A percentile compares a stretch with the other conserved stretches of the same genome.
phyloP scores from a whole-genome alignment of 2,113 vertebrate species.

The Cryptomyrus ogoouensis region DNA sequence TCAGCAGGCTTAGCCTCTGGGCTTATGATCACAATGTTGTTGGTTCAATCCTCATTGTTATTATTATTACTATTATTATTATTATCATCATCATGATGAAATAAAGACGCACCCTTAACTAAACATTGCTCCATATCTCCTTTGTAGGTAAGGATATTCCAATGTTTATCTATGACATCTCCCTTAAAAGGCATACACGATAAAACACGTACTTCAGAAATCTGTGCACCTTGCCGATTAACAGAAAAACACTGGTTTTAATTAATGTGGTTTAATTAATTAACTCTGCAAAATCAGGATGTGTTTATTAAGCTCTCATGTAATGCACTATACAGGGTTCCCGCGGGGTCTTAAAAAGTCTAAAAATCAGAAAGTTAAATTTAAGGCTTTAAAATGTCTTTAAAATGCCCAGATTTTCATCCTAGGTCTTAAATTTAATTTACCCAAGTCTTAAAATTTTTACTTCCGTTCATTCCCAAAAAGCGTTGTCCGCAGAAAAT shows the following conservation, averaged over 20 bases:
- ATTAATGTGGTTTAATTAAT: neutral
- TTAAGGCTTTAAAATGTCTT: no score
- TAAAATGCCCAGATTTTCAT: no score
- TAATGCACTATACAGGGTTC: neutral
- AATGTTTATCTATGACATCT: neutral
- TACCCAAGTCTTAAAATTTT: no score
- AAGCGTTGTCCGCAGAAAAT: no score
- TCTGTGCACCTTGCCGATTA: neutral
- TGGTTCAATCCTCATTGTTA: neutral
- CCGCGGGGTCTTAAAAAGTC: no score
- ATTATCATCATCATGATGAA: neutral
- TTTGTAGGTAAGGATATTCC: neutral
- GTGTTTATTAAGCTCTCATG: neutral
- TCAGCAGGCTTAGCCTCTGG: neutral
- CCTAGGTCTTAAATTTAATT: no score
- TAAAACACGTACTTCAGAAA: neutral
- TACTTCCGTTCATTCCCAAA: no score
- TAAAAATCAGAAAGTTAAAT: no score
- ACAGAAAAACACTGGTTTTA: neutral
- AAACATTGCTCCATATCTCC: neutral
- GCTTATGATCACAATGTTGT: neutral
- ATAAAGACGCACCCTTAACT: neutral
- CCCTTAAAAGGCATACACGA: neutral
- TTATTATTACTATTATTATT: neutral
- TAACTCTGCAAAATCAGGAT: neutral